Base-by-base conservation (phyloP, 2,113 vertebrate species). In the Hystrix brachyura region DNA sequence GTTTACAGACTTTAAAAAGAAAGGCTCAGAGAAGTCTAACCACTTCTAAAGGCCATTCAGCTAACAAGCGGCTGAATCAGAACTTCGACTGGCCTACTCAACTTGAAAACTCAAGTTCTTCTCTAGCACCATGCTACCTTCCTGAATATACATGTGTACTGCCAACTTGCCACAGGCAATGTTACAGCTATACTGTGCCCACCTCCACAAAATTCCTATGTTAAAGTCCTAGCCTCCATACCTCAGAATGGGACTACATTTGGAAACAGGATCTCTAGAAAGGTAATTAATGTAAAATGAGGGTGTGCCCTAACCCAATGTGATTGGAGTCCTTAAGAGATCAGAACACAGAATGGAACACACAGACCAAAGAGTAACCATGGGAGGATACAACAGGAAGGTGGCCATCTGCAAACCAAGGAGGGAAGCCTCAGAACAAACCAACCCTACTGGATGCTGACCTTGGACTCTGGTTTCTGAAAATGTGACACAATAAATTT, bases 261-360 rank as follows among this genome's bases (percentile, higher is more conserved):
- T 82, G 25, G 72, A 95, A 23, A 76, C 8, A 19, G 82, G 55
- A 12, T n/a, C 87, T 48, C 94, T 72, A 60, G 67, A 29, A 43
- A 74, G 51, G 8, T 55, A 59, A 46, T 87, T 57, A 59, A 72
- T 12, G 43, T 85, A 67, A 80, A 79, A 65, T 60, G 34, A 89
- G 43, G 5, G 6, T n/a, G 32, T 46, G 7, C n/a, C 48, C 69
- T 92, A 55, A 74, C 25, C 27, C 32, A 92, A n/a, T n/a, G 5
- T 46, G 23, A 79, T 25, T 65, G 12, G 38, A 34, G 25, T 48
- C 51, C n/a, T 67, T 88, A 64, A 67, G 13, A 55, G 17, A 64
- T 62, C 5, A 82, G 32, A 34, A 65, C 59, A 80, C 64, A 96
- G 57, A 95, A 80, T 51, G 94, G 57, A 95, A 46, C 10, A 27